phyloP scores from a whole-genome alignment of 2,113 vertebrate genomes.

The Leptobrachium ailaonicum region DNA sequence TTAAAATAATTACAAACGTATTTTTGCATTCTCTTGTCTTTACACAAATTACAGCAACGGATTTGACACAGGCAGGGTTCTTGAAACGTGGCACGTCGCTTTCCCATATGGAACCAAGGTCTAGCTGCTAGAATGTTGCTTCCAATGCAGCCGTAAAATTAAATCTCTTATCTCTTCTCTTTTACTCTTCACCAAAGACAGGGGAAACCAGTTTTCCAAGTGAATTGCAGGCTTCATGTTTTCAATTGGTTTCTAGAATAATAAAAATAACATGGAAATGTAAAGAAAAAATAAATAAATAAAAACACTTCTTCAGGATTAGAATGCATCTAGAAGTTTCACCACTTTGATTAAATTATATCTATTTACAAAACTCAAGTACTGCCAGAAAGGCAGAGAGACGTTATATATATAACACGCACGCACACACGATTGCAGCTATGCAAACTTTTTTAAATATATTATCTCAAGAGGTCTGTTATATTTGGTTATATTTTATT shows the following conservation, averaged over 20 bases:
- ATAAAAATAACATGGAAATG: neutral
- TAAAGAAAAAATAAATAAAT: neutral
- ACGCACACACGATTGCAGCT: no score
- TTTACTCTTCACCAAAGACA: slow-evolving; percentile 85
- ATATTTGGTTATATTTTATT: no score
- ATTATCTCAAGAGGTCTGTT: no score
- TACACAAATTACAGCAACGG: slow-evolving; percentile 2
- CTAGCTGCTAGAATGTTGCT: slow-evolving; percentile 77
- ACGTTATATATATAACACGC: no score
- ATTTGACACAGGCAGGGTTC: slow-evolving; percentile 52
- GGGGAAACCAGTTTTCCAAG: slow-evolving; percentile 88
- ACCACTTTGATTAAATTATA: no score
- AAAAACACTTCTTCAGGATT: neutral
- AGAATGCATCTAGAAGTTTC: no score
- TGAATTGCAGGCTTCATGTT: slow-evolving; percentile 87
- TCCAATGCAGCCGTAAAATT: slow-evolving; percentile 83
- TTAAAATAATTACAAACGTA: slow-evolving; percentile 21
- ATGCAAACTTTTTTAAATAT: no score
- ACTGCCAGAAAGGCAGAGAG: no score
- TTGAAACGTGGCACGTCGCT: slow-evolving; percentile 46
- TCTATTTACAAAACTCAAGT: no score
- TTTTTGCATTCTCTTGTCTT: neutral
- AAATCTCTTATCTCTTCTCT: slow-evolving; percentile 89
- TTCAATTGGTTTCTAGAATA: slow-evolving; percentile 84
- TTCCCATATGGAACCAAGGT: slow-evolving; percentile 53